Evolutionary conservation across 2,113 vertebrate genomes (phyloP).

Genomic region (Labeo rohita): DNA sequence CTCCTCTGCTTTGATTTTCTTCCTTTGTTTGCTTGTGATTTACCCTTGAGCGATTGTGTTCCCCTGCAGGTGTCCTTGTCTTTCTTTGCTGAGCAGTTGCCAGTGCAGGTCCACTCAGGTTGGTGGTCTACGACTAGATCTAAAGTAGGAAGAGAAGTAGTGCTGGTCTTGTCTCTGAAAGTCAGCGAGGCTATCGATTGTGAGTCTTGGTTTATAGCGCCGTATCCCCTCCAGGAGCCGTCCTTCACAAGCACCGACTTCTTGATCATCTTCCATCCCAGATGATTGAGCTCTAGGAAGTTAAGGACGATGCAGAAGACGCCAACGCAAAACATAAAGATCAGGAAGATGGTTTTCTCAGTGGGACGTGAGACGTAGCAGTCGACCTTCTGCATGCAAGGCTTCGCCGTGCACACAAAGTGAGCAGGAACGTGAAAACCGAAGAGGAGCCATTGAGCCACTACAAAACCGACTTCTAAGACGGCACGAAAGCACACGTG

Average conservation of each 20-base stretch:
- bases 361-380: slow-evolving; percentile 80
- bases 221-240: slow-evolving; percentile 56
- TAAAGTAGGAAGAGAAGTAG: slow-evolving; percentile 70
- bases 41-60: slow-evolving; percentile 55
- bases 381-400: slow-evolving; percentile 76
- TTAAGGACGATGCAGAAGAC: slow-evolving; percentile 78
- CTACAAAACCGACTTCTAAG: slow-evolving; percentile 75
- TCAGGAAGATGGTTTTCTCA: slow-evolving; percentile 78
- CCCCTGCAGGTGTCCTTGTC: slow-evolving; percentile 49
- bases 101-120: slow-evolving; percentile 69
- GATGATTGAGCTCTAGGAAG: slow-evolving; percentile 78
- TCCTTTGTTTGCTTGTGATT: slow-evolving; percentile 50
- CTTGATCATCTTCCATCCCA: slow-evolving; percentile 80
- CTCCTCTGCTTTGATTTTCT: slow-evolving; percentile 65
- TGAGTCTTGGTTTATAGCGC: slow-evolving; percentile 64
- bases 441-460: slow-evolving; percentile 78
- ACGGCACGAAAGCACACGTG: slow-evolving; percentile 75
- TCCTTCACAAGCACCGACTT: slow-evolving; percentile 52
- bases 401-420: slow-evolving; percentile 66
- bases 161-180: slow-evolving; percentile 67
- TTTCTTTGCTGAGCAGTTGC: slow-evolving; percentile 54
- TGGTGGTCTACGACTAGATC: slow-evolving; percentile 72
- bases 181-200: slow-evolving; percentile 65
- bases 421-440: slow-evolving; percentile 76
- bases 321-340: slow-evolving; percentile 79